Conservation (phyloP, 2,797 vertebrate genomes). For the Sciurus vulgaris region DNA sequence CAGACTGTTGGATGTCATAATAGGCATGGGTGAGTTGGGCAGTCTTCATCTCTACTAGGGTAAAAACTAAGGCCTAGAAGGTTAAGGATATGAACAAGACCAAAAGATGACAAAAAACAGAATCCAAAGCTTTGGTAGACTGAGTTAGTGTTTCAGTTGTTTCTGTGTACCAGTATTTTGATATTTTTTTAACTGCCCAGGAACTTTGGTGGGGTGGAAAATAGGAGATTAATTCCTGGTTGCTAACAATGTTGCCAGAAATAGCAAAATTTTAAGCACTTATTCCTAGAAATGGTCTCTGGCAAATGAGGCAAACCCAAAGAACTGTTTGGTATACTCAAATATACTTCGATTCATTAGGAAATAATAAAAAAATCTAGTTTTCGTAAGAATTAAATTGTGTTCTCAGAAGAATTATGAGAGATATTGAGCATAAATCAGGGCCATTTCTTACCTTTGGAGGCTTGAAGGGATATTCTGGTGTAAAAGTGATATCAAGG, state of each 20-base stretch:
- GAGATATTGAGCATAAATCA: neutral
- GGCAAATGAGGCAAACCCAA: neutral
- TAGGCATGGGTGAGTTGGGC: neutral
- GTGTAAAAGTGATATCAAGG: constrained; percentile 97
- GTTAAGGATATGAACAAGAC: neutral
- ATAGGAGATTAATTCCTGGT: neutral
- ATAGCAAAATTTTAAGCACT: neutral
- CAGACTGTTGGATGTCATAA: rapidly evolving
- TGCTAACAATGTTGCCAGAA: neutral
- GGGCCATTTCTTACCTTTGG: constrained; percentile 93
- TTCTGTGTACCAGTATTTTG: neutral
- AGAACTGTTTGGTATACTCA: neutral
- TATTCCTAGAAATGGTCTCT: constrained; percentile 4
- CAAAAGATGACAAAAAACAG: neutral
- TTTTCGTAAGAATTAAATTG: constrained; percentile 14
- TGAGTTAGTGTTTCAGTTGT: neutral
- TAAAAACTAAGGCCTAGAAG: neutral
- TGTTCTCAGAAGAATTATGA: no score
- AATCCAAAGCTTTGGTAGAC: neutral
- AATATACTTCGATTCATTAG: neutral
- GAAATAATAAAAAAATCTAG: neutral
- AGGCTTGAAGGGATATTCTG: constrained; percentile 98
- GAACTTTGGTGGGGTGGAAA: neutral
- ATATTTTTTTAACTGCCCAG: neutral
- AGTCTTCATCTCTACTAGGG: neutral